A percentile compares a stretch with the other conserved stretches of the same genome.
Evolutionary conservation across 2,113 vertebrate species (phyloP).

Genomic region (Rhinolophus ferrumequinum): DNA sequence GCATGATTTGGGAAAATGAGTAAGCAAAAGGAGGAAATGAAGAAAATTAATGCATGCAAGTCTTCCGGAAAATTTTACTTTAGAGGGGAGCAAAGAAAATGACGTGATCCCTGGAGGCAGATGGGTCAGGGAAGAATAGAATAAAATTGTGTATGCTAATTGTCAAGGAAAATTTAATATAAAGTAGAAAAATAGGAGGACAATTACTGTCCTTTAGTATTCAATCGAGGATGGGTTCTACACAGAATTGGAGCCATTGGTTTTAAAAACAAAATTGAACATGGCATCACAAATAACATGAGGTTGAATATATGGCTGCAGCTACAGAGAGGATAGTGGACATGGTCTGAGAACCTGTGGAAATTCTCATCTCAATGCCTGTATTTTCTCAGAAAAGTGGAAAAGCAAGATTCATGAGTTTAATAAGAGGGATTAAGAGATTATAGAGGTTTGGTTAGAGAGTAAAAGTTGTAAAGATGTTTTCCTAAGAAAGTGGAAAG

Average conservation of each 20-base stretch:
- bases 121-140: neutral
- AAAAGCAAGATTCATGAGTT: neutral
- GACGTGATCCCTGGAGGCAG: neutral
- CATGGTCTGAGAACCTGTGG: neutral
- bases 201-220: neutral
- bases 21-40: neutral
- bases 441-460: constrained; percentile 18
- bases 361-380: neutral
- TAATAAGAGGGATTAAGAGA: neutral
- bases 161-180: neutral
- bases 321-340: neutral
- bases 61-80: neutral
- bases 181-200: neutral
- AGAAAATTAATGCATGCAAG: neutral
- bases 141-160: neutral
- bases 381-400: constrained; percentile 12
- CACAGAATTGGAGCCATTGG: neutral
- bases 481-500: constrained; percentile 40
- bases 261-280: neutral
- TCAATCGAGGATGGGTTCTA: neutral
- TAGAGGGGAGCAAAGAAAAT: neutral
- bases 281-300: neutral
- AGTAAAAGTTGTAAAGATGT: constrained; percentile 38
- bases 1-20: neutral
- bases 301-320: neutral